Conservation (phyloP, 1,140 invertebrate species). For the Apis florea region DNA sequence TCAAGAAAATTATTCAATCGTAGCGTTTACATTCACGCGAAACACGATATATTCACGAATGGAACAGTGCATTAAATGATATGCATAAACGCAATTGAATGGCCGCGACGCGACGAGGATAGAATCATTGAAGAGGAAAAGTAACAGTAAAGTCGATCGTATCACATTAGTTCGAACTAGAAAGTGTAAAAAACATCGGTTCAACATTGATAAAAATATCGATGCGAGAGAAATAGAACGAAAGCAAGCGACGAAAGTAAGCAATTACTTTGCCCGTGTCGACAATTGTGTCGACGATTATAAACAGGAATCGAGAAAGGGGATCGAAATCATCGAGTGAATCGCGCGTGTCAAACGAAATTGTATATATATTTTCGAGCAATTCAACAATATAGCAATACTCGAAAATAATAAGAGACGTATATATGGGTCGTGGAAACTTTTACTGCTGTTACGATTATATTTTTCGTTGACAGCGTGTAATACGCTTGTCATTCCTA, state of each 20-base stretch:
- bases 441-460: background rate
- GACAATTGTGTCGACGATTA: slow-evolving; percentile 10
- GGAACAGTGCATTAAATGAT: background rate
- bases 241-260: slow-evolving; percentile 67
- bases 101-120: background rate
- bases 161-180: slow-evolving; percentile 61
- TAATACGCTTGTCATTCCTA: slow-evolving; percentile 22
- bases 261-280: slow-evolving; percentile 46
- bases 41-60: background rate
- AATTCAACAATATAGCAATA: background rate
- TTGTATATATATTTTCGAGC: slow-evolving; percentile 37
- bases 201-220: slow-evolving; percentile 38
- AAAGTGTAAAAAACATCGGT: slow-evolving; percentile 69
- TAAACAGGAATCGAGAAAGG: slow-evolving; percentile 42
- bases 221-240: slow-evolving; percentile 61
- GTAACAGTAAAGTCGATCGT: slow-evolving; percentile 43
- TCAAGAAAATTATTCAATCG: background rate
- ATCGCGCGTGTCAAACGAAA: slow-evolving; percentile 9
- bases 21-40: background rate
- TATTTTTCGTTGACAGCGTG: slow-evolving; percentile 6
- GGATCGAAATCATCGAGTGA: slow-evolving; percentile 18
- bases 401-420: background rate
- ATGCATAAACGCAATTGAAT: background rate
- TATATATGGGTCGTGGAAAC: slow-evolving; percentile 3
- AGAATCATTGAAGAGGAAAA: slow-evolving; percentile 46